Conservation (phyloP, 2,113 vertebrate species). For the Esox niger region DNA sequence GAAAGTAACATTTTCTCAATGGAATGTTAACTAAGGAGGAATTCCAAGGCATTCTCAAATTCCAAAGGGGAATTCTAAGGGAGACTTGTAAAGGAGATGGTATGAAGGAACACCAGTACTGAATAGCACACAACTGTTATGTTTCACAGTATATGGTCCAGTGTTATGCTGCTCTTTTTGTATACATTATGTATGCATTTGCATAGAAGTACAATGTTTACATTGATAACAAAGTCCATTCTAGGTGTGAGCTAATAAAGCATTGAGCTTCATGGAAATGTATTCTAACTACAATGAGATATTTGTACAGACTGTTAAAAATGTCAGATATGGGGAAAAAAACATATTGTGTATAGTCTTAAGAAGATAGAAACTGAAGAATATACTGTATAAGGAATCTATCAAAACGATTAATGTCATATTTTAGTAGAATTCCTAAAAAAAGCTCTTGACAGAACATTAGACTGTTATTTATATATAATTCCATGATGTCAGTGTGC, state of each 20-base stretch:
- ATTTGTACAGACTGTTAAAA: slow-evolving; percentile 16
- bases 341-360: slow-evolving; percentile 49
- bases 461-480: not conserved
- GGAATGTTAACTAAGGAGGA: slow-evolving; percentile 43
- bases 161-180: slow-evolving; percentile 69
- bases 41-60: slow-evolving; percentile 36
- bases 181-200: slow-evolving; percentile 17
- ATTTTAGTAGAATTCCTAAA: slow-evolving; percentile 20
- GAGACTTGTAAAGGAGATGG: slow-evolving; percentile 26
- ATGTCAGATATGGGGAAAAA: slow-evolving; percentile 48
- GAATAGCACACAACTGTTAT: slow-evolving; percentile 39
- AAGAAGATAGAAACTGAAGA: slow-evolving; percentile 30
- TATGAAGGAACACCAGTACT: slow-evolving; percentile 44
- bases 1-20: slow-evolving; percentile 19
- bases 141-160: slow-evolving; percentile 49
- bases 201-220: slow-evolving; percentile 73
- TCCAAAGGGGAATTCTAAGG: slow-evolving; percentile 27
- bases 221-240: slow-evolving; percentile 60
- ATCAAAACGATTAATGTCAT: slow-evolving; percentile 19
- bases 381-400: slow-evolving; percentile 23
- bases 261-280: slow-evolving; percentile 45
- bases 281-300: slow-evolving; percentile 41
- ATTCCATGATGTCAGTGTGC: too few relatives aligned
- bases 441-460: not conserved
- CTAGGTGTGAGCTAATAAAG: slow-evolving; percentile 58